Evolutionary conservation across 1,140 invertebrate genomes (phyloP), one percentile per base, ranked within the genome.

Genomic region (Melitaea cinxia): DNA sequence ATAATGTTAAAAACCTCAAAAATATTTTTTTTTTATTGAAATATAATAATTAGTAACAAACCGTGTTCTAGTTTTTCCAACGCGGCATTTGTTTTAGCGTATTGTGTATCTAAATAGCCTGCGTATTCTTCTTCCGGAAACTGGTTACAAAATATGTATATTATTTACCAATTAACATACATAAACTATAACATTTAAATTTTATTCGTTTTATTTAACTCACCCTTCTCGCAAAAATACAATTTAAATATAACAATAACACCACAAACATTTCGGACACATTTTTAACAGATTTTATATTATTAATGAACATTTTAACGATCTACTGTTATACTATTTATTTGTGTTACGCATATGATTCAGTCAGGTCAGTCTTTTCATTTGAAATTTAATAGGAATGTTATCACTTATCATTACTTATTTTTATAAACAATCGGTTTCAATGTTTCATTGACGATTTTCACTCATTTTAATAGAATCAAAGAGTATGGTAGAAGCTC

Each of bases 41-140:
- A n/a, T 42, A 9, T 42, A 72, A 75, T 59, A 15, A 55, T 64
- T 26, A 42, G 24, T 42, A 50, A 83, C 78, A 53, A 33, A 88
- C 84, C 77, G 57, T 85, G 78, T 53, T 80, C 75, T 28, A 89
- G 67, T 54, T 80, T 84, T 26, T 70, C 63, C 28, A 89, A 49
- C 12, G 81, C 86, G 19, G 74, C 67, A 68, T 80, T 79, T 39
- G 85, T 74, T 75, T 78, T 80, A 47, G 65, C 65, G 50, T 72
- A 71, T 39, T 77, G 73, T 1, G 56, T 58, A 50, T 78, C 79
- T 45, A 77, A 85, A 47, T 75, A 84, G 35, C 68, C 62, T 12
- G 77, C 60, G 56, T 80, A 85, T 30, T 73, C 65, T 28, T 84
- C 77, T 45, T 77, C 78, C 4, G 75, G 64, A 75, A 76, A 81